These are phyloP conservation scores for Hydrotaea diabolus DNA, from an alignment of 2,888 invertebrate genomes.

Conservation along the genomic window DNA sequence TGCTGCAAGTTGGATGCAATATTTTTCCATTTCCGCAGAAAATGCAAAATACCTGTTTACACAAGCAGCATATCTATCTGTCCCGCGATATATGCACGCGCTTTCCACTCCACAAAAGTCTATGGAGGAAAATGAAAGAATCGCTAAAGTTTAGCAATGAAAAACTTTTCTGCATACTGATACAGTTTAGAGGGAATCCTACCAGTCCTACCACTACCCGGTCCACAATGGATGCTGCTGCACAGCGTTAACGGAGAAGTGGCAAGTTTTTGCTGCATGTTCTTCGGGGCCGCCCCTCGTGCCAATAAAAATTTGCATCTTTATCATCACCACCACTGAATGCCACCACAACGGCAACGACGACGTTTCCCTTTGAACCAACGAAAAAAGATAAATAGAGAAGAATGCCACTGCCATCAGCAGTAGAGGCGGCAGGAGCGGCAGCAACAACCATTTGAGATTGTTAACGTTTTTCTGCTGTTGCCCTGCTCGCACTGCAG, in stretches of 20 bases:
- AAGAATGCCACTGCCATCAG: neutral
- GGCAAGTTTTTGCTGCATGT: slow-evolving; percentile 35
- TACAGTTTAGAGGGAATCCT: slow-evolving; percentile 62
- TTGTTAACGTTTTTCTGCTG: slow-evolving; percentile 64
- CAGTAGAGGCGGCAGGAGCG: neutral
- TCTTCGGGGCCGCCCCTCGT: slow-evolving; percentile 46
- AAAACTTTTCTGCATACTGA: slow-evolving; percentile 65
- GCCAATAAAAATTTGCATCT: slow-evolving; percentile 68
- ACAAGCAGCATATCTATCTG: slow-evolving; percentile 14
- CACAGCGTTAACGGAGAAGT: slow-evolving; percentile 34
- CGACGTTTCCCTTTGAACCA: slow-evolving; percentile 32
- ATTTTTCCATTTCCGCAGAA: slow-evolving; percentile 62
- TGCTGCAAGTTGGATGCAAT: slow-evolving; percentile 51
- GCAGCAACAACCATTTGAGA: slow-evolving; percentile 42
- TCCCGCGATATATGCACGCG: neutral
- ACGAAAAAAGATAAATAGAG: slow-evolving; percentile 41
- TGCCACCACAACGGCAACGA: neutral
- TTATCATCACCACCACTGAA: slow-evolving; percentile 60
- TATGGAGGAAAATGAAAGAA: slow-evolving; percentile 62
- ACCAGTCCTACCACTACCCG: slow-evolving; percentile 48
- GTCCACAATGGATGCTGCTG: slow-evolving; percentile 48
- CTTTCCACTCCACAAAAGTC: slow-evolving; percentile 54
- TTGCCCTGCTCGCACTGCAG: slow-evolving; percentile 55
- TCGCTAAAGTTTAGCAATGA: slow-evolving; percentile 67
- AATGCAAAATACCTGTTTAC: slow-evolving; percentile 65